Evolutionary conservation across 2,113 vertebrate genomes (phyloP).

Genomic region (Myotis brandtii): DNA sequence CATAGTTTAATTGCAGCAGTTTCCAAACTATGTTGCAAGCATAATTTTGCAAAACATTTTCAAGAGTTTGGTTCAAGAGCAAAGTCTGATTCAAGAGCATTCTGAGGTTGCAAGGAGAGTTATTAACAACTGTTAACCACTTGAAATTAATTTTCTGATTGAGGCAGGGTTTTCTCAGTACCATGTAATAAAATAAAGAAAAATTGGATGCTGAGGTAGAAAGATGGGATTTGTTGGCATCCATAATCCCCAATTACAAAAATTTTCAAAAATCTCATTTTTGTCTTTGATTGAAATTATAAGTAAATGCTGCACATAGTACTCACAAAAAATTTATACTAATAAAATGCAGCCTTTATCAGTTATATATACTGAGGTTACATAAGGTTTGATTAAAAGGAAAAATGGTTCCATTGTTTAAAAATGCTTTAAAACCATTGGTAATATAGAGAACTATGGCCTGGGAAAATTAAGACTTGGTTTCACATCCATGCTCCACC

Average conservation of each 20-base stretch:
- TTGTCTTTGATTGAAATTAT: background rate
- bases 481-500: background rate
- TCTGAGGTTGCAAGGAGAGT: slow-evolving; percentile 24
- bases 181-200: slow-evolving; percentile 31
- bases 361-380: slow-evolving; percentile 16
- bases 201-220: background rate
- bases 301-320: background rate
- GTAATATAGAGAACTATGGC: background rate
- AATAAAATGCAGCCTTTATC: slow-evolving; percentile 32
- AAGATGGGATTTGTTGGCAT: slow-evolving; percentile 26
- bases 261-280: background rate
- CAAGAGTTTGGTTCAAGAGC: background rate
- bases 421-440: slow-evolving; percentile 39
- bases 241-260: slow-evolving; percentile 25
- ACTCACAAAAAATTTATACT: background rate
- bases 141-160: slow-evolving; percentile 47
- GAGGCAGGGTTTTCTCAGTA: slow-evolving; percentile 39
- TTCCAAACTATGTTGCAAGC: slow-evolving; percentile 26
- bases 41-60: background rate
- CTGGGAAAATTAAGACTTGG: background rate
- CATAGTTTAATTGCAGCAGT: background rate
- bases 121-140: slow-evolving; percentile 50
- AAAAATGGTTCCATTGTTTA: background rate
- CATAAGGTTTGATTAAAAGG: slow-evolving; percentile 19
- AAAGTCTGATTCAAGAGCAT: slow-evolving; percentile 53